Base-by-base conservation (phyloP, 2,797 vertebrate genomes). In the Pelodytes ibericus region DNA sequence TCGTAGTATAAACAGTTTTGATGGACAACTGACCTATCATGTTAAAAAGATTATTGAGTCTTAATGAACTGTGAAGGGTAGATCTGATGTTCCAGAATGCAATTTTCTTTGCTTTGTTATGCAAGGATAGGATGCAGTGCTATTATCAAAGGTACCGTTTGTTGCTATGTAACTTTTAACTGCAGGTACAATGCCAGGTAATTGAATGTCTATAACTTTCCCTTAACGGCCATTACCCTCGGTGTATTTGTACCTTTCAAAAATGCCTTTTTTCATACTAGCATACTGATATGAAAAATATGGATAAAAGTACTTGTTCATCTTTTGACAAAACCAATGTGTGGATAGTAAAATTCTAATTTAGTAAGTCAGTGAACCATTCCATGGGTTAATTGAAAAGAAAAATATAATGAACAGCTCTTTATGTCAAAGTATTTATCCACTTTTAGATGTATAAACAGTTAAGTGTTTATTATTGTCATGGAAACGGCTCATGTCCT, bases 21-120 rank as follows among this genome's bases (percentile, higher is more conserved):
- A 76, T 44, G 20, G 33, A 71, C 59, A 62, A 68, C 59, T 70
- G 60, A 29, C 27, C 60, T 65, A 36, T 26, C 25, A 27, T 44
- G 31, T 62, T 62, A 22, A 8, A 41, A 71, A 56, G 25, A 41
- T 62, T 53, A 62, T 22, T 63, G 36, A 29, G 18, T 51, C 13
- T 63, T 76, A 63, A 76, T 76, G 58, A 47, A 16, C 65, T 75
- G 22, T 74, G 72, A 75, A 69, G 73, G 65, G 20, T 41, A 75
- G 64, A 53, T 57, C 59, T 29, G 29, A 69, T 59, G 68, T 26
- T 26, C 33, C 51, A 49, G 8, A 47, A 22, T 57, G 33, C 4
- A 11, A 11, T 36, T 36, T 36, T 36, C 11, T 36, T 3, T 53
- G 22, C 1, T 53, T 6, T 53, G 20, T 24, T 53, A 20, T 53